A percentile compares a stretch with the other conserved stretches of the same genome.
phyloP scores from a whole-genome alignment of 2,113 vertebrate genomes.

The Morphnarchus princeps region DNA sequence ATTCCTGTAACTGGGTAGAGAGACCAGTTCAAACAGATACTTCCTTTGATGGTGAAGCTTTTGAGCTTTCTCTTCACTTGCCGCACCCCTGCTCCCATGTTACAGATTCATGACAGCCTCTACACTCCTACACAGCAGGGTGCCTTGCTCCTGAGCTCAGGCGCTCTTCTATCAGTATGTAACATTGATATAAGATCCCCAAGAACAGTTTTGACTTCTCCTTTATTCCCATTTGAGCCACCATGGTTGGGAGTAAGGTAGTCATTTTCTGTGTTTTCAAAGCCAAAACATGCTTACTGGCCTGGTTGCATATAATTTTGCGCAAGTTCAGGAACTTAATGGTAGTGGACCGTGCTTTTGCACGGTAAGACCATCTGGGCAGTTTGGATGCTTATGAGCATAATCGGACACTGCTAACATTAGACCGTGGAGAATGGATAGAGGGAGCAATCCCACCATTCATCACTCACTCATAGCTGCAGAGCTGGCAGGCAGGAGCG shows the following conservation, averaged over 20 bases:
- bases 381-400: background rate
- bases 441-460: background rate
- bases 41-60: background rate
- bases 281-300: background rate
- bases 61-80: background rate
- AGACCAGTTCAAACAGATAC: background rate
- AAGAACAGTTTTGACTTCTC: background rate
- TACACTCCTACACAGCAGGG: background rate
- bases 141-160: background rate
- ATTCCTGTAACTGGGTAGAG: background rate
- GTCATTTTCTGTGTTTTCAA: background rate
- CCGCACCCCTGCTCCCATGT: background rate
- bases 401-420: too few relatives aligned
- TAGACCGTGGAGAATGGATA: accelerated
- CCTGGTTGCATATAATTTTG: background rate
- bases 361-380: background rate
- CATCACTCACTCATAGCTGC: background rate
- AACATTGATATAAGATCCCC: accelerated
- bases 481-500: background rate
- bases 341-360: accelerated
- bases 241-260: background rate
- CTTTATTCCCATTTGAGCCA: background rate
- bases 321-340: background rate
- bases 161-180: accelerated
- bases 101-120: too few relatives aligned